Percentiles rank a stretch among this genome's conserved stretches.
Conservation (phyloP, 2,888 invertebrate genomes). For the Liopterus haemorrhoidalis region DNA sequence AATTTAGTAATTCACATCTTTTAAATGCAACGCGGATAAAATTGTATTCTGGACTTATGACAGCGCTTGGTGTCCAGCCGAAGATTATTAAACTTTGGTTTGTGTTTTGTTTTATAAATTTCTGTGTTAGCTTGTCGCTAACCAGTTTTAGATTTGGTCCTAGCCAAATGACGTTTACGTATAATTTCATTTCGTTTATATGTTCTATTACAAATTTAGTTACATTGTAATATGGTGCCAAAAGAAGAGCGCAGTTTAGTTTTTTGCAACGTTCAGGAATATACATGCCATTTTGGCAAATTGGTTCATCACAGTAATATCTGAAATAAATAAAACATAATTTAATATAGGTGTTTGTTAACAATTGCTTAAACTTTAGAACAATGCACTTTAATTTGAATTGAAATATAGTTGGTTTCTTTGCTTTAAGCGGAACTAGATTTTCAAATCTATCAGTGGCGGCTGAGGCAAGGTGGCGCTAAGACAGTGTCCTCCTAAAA, state of each 20-base stretch:
- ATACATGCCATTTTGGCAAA: conserved; percentile 53
- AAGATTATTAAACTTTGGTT: conserved; percentile 53
- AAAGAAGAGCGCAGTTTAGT: conserved; percentile 45
- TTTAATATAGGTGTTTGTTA: not conserved
- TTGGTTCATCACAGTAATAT: conserved; percentile 47
- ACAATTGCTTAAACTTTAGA: not conserved
- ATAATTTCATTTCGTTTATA: conserved; percentile 54
- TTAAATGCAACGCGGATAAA: conserved; percentile 58
- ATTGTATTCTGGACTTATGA: conserved; percentile 48
- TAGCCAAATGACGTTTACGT: conserved; percentile 64
- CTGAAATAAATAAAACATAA: conserved; percentile 35
- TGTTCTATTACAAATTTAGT: conserved; percentile 55
- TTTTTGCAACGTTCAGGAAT: conserved; percentile 52
- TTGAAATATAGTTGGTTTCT: too few relatives aligned
- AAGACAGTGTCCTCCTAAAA: too few relatives aligned
- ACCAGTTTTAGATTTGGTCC: conserved; percentile 52
- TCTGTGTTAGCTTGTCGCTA: conserved; percentile 41
- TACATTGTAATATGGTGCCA: conserved; percentile 49
- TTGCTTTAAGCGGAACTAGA: too few relatives aligned
- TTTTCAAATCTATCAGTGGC: too few relatives aligned
- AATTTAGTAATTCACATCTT: conserved; percentile 50
- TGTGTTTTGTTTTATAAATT: conserved; percentile 34
- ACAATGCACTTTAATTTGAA: too few relatives aligned
- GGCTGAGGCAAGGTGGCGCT: too few relatives aligned
- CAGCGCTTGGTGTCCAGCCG: conserved; percentile 61